Evolutionary conservation across 2,113 vertebrate genomes (phyloP), one percentile per base, ranked within the genome.

Genomic region (Mesoclemmys tuberculata): DNA sequence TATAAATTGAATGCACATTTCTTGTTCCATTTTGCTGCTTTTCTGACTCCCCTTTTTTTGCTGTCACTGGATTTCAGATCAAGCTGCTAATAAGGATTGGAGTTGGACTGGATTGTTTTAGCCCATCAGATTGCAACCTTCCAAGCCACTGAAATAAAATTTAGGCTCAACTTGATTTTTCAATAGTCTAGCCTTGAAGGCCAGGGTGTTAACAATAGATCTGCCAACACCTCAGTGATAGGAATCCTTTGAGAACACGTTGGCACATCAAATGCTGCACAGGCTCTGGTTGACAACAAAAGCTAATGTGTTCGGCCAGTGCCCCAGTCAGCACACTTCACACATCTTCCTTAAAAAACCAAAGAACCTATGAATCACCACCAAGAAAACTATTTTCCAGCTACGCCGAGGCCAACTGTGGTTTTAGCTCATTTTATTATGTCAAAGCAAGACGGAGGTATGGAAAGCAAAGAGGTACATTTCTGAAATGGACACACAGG

Each of bases 1-100:
- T 90, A 88, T 84, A 97, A 97, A 97, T 97, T 95, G 89, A 56
- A 97, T 94, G 90, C 96, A 96, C 94, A 97, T 97, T 96, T 94
- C 80, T 95, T 71, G 80, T 84, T 96, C 95, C 94, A 94, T 95
- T 97, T 93, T 93, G 90, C 80, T 96, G 91, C 54, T 0, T 2
- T 22, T 80, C 46, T 16, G 0, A 61, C 29, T 84, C 78, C 77
- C 38, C 74, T 35, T 85, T 95, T 79, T 82, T 96, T 95, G 55
- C 87, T 93, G 94, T 93, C 96, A 91, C 95, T 95, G 85, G 3
- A 0, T 51, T 96, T 96, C 93, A 94, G 89, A 94, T 94, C 94
- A 95, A 97, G 87, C 74, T 96, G 95, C 97, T 97, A 97, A 96
- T 96, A 97, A 97, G 95, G 97, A 93, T 4, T 94, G 78, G 94